Evolutionary conservation across 37 sponge, comb jelly and placozoan species (phyloP), one percentile per base, ranked within the genome.

Genomic region (Amphimedon queenslandica): DNA sequence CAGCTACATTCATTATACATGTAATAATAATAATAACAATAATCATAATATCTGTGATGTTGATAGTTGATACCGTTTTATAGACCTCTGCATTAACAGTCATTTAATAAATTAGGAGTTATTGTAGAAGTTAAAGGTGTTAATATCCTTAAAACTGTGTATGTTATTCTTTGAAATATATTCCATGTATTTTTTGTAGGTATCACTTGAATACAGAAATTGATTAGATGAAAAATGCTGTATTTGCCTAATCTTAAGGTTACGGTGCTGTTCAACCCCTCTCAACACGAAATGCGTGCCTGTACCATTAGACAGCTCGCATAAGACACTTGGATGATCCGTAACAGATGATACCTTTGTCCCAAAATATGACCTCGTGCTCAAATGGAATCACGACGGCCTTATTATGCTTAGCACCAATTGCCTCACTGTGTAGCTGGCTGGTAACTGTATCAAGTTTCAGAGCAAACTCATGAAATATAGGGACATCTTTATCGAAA

Each of bases 121-220:
- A n/a, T n/a, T n/a, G n/a, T n/a, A n/a, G n/a, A n/a, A n/a, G 63
- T 68, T 72, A 2, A 5, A 55, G 20, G 51, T 4, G 41, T 82
- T 75, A 28, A 81, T 74, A 67, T 82, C 82, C 31, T 74, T 75
- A 36, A 74, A 82, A 32, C 76, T 66, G 42, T 69, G 74, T 55
- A 71, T 71, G 21, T 78, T 39, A 38, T 78, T 78, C 63, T 72
- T 65, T 11, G 81, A 81, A 39, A 65, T 66, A 65, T 47, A 66
- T 36, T 80, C 65, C 5, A 39, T 36, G 38, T 79, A 69, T 47
- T 80, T 56, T 24, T 64, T 51, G 42, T 64, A 80, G 23, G 58
- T 53, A 41, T 79, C 72, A 3, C 34, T 40, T 25, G 27, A 37
- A 65, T 80, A 80, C 24, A 72, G 56, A 73, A 27, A 0, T 8